Conservation (phyloP, 2,888 invertebrate genomes). For the Augiades crinisus region DNA sequence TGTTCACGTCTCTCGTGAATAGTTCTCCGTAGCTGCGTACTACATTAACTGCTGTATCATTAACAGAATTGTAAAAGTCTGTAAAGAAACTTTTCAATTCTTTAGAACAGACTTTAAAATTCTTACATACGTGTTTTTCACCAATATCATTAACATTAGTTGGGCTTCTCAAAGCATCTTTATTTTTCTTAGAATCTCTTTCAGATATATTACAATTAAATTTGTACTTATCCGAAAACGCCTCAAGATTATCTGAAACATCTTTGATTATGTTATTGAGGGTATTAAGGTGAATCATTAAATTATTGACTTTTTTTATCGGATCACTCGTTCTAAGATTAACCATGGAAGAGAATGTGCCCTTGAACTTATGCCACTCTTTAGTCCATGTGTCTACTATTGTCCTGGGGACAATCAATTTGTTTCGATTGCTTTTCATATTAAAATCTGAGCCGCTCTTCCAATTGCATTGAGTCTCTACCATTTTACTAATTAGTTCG, state of each 20-base stretch:
- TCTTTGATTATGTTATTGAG: slow-evolving; percentile 28
- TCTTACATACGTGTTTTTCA: slow-evolving; percentile 35
- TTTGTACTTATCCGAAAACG: slow-evolving; percentile 41
- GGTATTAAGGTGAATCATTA: not conserved
- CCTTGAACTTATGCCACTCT: slow-evolving; percentile 41
- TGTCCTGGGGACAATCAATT: slow-evolving; percentile 4
- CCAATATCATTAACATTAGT: not conserved
- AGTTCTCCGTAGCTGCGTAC: slow-evolving; percentile 57
- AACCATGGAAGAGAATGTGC: slow-evolving; percentile 27
- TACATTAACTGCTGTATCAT: slow-evolving; percentile 47
- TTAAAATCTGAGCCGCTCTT: not conserved
- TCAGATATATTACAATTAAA: slow-evolving; percentile 39
- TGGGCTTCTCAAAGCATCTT: not conserved
- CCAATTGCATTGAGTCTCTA: slow-evolving; percentile 45
- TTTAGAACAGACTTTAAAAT: slow-evolving; percentile 50
- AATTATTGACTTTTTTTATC: not conserved
- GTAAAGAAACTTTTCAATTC: slow-evolving; percentile 50
- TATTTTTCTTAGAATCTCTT: slow-evolving; percentile 25
- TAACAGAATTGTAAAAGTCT: slow-evolving; percentile 46
- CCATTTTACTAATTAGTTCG: slow-evolving; percentile 46
- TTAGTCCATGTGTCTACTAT: slow-evolving; percentile 33
- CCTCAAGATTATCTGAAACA: slow-evolving; percentile 38
- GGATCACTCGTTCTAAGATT: not conserved
- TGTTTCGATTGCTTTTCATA: not conserved
- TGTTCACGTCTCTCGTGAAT: slow-evolving; percentile 50